Evolutionary conservation across 2,113 vertebrate genomes (phyloP), one percentile per base, ranked within the genome.

Genomic region (Nansenia antarctica): DNA sequence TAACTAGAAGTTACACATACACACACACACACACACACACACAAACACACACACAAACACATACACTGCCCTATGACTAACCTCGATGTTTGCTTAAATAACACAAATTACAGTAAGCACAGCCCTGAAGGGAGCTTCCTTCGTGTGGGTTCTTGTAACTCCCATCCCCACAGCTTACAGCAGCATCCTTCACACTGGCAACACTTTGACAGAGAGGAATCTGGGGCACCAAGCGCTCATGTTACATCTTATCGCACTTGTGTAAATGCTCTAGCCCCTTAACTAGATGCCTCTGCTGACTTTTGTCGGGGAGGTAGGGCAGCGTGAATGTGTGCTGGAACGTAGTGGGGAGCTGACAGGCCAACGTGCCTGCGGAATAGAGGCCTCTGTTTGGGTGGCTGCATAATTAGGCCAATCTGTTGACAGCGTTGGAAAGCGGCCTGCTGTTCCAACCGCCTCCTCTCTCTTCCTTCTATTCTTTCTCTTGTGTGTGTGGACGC

Each of bases 321-420:
- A 59, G 18, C 61, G 35, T 65, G 24, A 39, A 61, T 11, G 63
- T 9, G 32, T 6, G 27, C 73, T 79, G 69, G 77, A 85, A 83
- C 59, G 75, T 78, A 20, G 60, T 67, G 74, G 70, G 59, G 79
- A 77, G 86, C 80, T 87, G 84, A 82, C 73, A 82, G 82, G 71
- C 80, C 73, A 74, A 69, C 58, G 74, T 82, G 85, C 78, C 81
- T 73, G 72, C 74, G 69, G 87, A 89, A 86, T 84, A 84, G 76
- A 12, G 73, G 66, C 73, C 74, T 79, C 73, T 73, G 76, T 89
- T 85, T 87, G 86, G 84, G 85, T 86, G 85, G 83, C 86, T 91
- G 87, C 83, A 84, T 90, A 91, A 90, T 90, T 89, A 85, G 84
- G 88, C 80, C 85, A 81, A 82, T 81, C 64, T 85, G 80, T 81